Conservation (phyloP, 2,113 vertebrate species). For the Hystrix cristata region DNA sequence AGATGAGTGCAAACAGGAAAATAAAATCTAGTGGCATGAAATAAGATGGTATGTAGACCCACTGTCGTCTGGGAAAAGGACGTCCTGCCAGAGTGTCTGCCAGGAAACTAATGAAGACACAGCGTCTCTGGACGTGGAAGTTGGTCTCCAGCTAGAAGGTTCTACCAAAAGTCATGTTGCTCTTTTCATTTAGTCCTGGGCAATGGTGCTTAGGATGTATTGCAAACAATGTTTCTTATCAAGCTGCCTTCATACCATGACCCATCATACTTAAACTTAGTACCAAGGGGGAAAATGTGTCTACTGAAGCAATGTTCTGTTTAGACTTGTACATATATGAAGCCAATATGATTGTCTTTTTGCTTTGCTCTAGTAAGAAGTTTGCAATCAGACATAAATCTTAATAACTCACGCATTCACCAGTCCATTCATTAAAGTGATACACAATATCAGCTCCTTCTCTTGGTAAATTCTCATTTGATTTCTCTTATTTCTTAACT, state of each 20-base stretch:
- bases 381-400: not conserved
- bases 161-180: not conserved
- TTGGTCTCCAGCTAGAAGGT: not conserved
- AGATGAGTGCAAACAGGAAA: slow-evolving; percentile 34
- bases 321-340: not conserved
- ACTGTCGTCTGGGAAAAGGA: not conserved
- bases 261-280: slow-evolving; percentile 1
- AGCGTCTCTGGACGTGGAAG: not conserved
- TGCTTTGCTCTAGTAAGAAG: slow-evolving; percentile 8
- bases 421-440: not conserved
- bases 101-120: not conserved
- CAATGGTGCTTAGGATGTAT: not conserved
- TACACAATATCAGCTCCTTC: not conserved
- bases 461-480: slow-evolving; percentile 24
- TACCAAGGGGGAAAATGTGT: not conserved
- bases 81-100: not conserved
- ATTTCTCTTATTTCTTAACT: not conserved
- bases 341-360: not conserved
- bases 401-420: slow-evolving; percentile 28
- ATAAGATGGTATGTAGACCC: not conserved
- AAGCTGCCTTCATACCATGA: not conserved
- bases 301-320: slow-evolving; percentile 11
- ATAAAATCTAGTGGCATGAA: slow-evolving; percentile 47
- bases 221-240: not conserved
- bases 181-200: not conserved